Base-by-base conservation (phyloP, 2,113 vertebrate species). In the Pterocles gutturalis region DNA sequence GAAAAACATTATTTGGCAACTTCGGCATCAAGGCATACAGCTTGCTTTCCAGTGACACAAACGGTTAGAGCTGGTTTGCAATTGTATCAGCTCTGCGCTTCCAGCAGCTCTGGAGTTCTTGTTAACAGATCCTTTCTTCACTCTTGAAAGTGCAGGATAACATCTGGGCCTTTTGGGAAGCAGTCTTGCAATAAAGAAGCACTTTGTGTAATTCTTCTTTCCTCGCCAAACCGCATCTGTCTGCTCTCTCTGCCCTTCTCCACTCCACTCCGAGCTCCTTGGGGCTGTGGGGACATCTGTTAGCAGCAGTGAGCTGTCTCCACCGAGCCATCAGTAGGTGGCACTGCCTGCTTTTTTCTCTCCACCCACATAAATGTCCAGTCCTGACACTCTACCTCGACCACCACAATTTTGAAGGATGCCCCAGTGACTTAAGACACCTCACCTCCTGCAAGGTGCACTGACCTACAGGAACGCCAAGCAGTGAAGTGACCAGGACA, bases 81-180 rank as follows among this genome's bases (percentile, higher is more conserved):
- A 95, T 79, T 97, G 94, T 93, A 98, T 96, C 94, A 82, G 92
- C 71, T 41, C 92, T 65, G 29, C 9, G 36, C 94, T 93, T 95
- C 95, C 93, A 95, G 89, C 97, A 95, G 94, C 85, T 95, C 94
- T 73, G 65, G 38, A 80, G 92, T 41, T 94, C 91, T 76, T 96
- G 97, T 93, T 98, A 98, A 98, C 97, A 98, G 97, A 97, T 98
- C 94, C 96, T 98, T 98, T 98, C 97, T 91, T 97, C 97, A 96
- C 97, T 90, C 96, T 94, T 96, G 87, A 94, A 97, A 97, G 94
- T 90, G 82, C 95, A 91, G 97, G 96, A 97, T 97, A 98, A 98
- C 97, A 97, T 97, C 97, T 97, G 97, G 95, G 97, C 87, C 97
- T 96, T 97, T 91, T 90, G 97, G 97, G 97, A 98, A 97, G 91